phyloP scores from a whole-genome alignment of 1,140 invertebrate species.

The Aphaenogaster rudis region DNA sequence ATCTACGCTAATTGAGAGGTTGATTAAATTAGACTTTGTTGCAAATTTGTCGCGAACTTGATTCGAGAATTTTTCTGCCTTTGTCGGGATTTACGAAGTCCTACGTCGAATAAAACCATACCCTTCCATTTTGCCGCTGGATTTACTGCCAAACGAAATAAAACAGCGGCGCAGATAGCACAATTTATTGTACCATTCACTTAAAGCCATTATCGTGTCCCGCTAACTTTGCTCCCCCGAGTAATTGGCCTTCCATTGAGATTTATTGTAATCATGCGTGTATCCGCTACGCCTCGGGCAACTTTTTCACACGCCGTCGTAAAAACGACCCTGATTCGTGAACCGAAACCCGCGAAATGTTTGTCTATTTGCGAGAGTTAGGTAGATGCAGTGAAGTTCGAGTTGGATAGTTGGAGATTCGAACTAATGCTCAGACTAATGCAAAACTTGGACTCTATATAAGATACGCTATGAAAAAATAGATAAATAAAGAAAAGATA shows the following conservation, averaged over 20 bases:
- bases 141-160: slow-evolving; percentile 71
- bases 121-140: neutral
- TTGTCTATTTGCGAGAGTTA: slow-evolving; percentile 27
- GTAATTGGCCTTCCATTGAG: slow-evolving; percentile 76
- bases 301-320: slow-evolving; percentile 43
- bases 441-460: neutral
- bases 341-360: neutral
- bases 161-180: slow-evolving; percentile 70
- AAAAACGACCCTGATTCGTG: slow-evolving; percentile 11
- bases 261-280: slow-evolving; percentile 77
- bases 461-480: neutral
- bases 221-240: slow-evolving; percentile 64
- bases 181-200: slow-evolving; percentile 78
- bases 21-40: slow-evolving; percentile 31
- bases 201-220: slow-evolving; percentile 76
- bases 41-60: slow-evolving; percentile 10
- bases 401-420: neutral
- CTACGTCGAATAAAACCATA: slow-evolving; percentile 64
- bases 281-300: slow-evolving; percentile 32
- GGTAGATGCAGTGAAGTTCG: neutral
- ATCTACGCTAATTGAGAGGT: neutral
- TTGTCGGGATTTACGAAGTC: slow-evolving; percentile 66
- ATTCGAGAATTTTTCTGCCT: slow-evolving; percentile 53
- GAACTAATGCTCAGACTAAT: neutral
- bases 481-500: neutral